phyloP scores from a whole-genome alignment of 2,113 vertebrate genomes.

The Phyllostomus discolor region DNA sequence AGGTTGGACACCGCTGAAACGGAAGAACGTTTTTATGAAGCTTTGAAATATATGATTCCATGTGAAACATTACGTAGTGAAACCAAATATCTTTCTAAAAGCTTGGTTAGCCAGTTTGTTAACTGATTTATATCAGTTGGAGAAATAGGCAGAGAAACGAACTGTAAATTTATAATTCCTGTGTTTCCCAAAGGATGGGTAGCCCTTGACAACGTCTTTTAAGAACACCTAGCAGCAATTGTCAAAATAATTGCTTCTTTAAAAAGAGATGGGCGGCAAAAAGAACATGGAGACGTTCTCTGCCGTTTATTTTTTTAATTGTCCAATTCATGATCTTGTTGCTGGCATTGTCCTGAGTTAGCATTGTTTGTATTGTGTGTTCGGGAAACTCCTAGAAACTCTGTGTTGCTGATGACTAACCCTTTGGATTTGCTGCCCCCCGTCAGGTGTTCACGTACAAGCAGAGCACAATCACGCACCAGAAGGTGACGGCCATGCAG shows the following conservation, averaged over 20 bases:
- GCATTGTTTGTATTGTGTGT: not conserved
- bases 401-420: not conserved
- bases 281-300: not conserved
- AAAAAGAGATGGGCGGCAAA: not conserved
- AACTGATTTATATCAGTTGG: not conserved
- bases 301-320: not conserved
- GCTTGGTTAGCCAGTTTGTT: not conserved
- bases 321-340: not conserved
- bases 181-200: not conserved
- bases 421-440: not conserved
- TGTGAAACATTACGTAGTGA: not conserved
- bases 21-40: not conserved
- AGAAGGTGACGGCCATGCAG: conserved; percentile 93
- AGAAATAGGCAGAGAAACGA: not conserved
- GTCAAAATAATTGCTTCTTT: not conserved
- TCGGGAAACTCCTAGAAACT: not conserved
- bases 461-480: conserved; percentile 91
- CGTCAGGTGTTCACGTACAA: conserved; percentile 96
- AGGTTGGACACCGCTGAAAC: no score
- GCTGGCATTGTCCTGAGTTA: not conserved
- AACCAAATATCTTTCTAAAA: not conserved
- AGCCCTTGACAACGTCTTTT: not conserved
- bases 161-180: not conserved
- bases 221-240: not conserved
- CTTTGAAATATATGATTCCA: not conserved